These are phyloP conservation scores for Lasiurus borealis DNA, from an alignment of 2,113 vertebrate genomes.

Conservation along the genomic window DNA sequence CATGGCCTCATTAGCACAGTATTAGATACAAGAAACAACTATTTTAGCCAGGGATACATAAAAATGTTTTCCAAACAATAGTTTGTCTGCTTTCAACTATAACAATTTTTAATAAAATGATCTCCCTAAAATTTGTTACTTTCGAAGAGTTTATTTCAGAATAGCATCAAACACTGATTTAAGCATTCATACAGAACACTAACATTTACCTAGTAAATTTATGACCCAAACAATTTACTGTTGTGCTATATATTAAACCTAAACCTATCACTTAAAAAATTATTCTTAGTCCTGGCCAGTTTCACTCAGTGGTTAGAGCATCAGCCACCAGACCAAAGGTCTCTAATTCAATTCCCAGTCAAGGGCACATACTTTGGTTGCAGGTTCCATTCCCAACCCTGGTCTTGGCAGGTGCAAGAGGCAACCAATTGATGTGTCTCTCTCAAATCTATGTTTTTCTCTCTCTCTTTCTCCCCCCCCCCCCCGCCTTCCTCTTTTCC, in stretches of 20 bases:
- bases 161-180: constrained; percentile 5
- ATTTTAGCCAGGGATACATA: not conserved
- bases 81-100: not conserved
- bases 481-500: no score
- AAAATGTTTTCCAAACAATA: not conserved
- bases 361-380: no score
- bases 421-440: no score
- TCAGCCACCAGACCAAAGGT: no score
- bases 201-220: constrained; percentile 36
- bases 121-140: constrained; percentile 44
- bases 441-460: no score
- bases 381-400: no score
- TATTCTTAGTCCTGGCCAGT: not conserved
- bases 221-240: constrained; percentile 25
- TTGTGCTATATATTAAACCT: not conserved
- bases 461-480: no score
- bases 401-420: no score
- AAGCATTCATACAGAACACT: constrained; percentile 13
- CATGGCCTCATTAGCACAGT: constrained; percentile 46
- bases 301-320: no score
- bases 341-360: no score
- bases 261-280: not conserved
- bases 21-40: constrained; percentile 20
- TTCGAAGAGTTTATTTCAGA: constrained; percentile 45
- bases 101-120: constrained; percentile 31